Base-by-base conservation (phyloP, 2,113 vertebrate species). In the Alectura lathami region DNA sequence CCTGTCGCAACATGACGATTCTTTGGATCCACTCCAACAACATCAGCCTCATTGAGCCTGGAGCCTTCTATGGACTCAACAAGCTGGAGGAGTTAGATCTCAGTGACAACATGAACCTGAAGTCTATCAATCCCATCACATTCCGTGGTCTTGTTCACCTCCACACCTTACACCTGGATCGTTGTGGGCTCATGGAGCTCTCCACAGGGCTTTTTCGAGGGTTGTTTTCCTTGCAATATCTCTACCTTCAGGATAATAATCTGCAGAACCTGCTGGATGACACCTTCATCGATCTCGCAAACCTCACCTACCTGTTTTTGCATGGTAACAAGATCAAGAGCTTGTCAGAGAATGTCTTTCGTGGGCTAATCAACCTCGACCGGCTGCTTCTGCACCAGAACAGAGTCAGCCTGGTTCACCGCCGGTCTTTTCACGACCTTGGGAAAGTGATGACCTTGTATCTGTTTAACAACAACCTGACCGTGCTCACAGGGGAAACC, bases 1-100 rank as follows among this genome's bases (percentile, higher is more conserved):
- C 98, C 42, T 98, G 98, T 94, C 99, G 98, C 93, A 99, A 99
- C 96, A 98, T 99, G 94, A 99, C 98, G 1, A 99, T 99, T 78
- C 98, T 99, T 76, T 99, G 98, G 99, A 98, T 99, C 42, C 99
- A 99, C 96, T 99, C 99, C 38, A 99, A 99, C 76, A 98, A 99
- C 69, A 98, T 99, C 94, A 99, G 98, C 97, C 97, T 97, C 93
- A 99, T 99, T 1, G 99, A 99, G 32, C 98, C 99, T 0, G 98
- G 98, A 4, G 99, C 99, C 59, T 99, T 99, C 87, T 97, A 98
- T 1, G 99, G 99, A 68, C 97, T 99, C 81, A 98, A 97, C 84
- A 99, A 98, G 83, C 97, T 99, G 81, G 99, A 99, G 97, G 99
- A 99, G 93, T 96, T 99, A 93, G 99, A 99, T 96, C 99, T 99